Evolutionary conservation across 2,888 invertebrate genomes (phyloP).

Genomic region (Lasioglossum pauxillum): DNA sequence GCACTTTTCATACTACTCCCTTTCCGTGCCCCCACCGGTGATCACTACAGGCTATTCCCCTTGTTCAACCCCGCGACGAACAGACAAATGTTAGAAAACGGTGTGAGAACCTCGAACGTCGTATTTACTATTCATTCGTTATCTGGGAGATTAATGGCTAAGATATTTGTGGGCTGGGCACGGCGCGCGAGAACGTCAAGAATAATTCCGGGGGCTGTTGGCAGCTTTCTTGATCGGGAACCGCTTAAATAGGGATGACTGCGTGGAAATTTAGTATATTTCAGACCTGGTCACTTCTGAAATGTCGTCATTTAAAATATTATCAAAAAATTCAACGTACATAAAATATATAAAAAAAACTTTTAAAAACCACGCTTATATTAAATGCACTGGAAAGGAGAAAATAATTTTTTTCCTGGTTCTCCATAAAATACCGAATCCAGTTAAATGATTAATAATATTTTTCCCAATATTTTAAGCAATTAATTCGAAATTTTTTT

Average conservation of each 20-base stretch:
- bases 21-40: constrained; percentile 55
- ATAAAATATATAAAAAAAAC: neutral
- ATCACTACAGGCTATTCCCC: constrained; percentile 63
- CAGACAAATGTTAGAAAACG: constrained; percentile 63
- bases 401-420: too few relatives aligned
- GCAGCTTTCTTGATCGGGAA: neutral
- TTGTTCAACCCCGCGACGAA: constrained; percentile 50
- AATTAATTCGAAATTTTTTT: too few relatives aligned
- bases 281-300: neutral
- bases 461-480: too few relatives aligned
- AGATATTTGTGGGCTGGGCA: constrained; percentile 38
- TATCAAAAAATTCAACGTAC: neutral
- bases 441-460: too few relatives aligned
- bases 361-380: too few relatives aligned
- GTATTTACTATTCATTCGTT: constrained; percentile 56
- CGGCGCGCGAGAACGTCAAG: constrained; percentile 18
- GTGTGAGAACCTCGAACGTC: constrained; percentile 38
- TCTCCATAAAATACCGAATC: too few relatives aligned
- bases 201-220: neutral
- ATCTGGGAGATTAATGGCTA: constrained; percentile 37
- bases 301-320: too few relatives aligned
- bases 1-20: constrained; percentile 79
- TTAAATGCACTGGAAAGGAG: too few relatives aligned
- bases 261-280: neutral
- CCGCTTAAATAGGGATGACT: neutral